Base-by-base conservation (phyloP, 2,797 vertebrate genomes). In the Discoglossus pictus region DNA sequence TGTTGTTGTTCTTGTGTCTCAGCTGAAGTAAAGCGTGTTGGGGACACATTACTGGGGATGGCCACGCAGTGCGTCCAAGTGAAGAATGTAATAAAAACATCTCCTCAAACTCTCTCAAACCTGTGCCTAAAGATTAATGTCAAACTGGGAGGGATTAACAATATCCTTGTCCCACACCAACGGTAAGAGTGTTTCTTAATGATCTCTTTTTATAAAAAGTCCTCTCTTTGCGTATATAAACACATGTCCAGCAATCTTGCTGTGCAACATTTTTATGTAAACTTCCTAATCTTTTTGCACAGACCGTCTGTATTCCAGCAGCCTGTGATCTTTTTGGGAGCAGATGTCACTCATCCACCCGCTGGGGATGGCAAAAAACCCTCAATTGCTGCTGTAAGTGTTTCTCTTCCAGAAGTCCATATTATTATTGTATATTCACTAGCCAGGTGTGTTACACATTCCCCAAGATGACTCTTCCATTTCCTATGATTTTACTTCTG, bases 341-440 rank as follows among this genome's bases (percentile, higher is more conserved):
- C 97, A 7, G 97, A 99, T 74, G 97, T 99, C 77, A 99, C 97
- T 52, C 97, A 99, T 77, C 97, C 97, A 39, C 97, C 97, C 62
- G 97, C 97, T 71, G 97, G 97, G 65, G 97, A 99, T 67, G 97
- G 97, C 46, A 99, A 99, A 86, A 98, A 99, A 80, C 96, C 96
- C 60, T 99, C 96, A 34, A 99, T 99, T 51, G 95, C 96, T 85
- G 96, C 96, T 76, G 97, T 99, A 75, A 89, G 94, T 88, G 42
- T 46, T 62, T 12, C n/a, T n/a, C n/a, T n/a, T n/a, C n/a, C n/a
- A n/a, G n/a, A n/a, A n/a, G n/a, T n/a, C n/a, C n/a, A 40, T 58
- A 12, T 59, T 71, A 65, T 61, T 31, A 52, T 54, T 52, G 23
- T 67, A 68, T 18, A 12, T 27, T 3, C 17, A 10, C 12, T 8